Evolutionary conservation across 2,888 invertebrate genomes (phyloP).

Genomic region (Matsumyia berberina): DNA sequence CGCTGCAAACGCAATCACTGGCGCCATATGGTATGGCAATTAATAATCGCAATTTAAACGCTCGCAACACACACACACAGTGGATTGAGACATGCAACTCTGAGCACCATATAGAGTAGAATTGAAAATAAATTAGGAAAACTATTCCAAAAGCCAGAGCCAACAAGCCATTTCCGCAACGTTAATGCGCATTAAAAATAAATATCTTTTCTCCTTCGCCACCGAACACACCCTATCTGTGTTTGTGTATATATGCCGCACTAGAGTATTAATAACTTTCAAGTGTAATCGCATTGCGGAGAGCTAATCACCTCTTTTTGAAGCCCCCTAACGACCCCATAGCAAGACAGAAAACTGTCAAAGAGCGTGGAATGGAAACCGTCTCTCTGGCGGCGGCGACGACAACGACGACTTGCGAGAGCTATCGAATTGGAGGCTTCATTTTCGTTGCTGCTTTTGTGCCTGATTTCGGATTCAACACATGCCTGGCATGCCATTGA

Average conservation of each 20-base stretch:
- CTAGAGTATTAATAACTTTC: slow-evolving; percentile 75
- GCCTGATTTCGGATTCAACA: slow-evolving; percentile 58
- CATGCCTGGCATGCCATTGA: slow-evolving; percentile 52
- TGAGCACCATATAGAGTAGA: slow-evolving; percentile 13
- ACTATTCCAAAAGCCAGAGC: slow-evolving; percentile 54
- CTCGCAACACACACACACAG: slow-evolving; percentile 51
- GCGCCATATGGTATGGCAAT: slow-evolving; percentile 75
- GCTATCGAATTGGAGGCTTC: slow-evolving; percentile 18
- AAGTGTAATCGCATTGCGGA: slow-evolving; percentile 76
- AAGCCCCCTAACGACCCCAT: slow-evolving; percentile 76
- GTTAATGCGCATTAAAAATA: slow-evolving; percentile 76
- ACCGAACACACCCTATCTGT: slow-evolving; percentile 26
- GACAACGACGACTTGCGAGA: background rate
- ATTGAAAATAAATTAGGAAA: slow-evolving; percentile 74
- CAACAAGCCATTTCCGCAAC: slow-evolving; percentile 76
- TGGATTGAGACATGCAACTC: slow-evolving; percentile 60
- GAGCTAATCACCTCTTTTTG: slow-evolving; percentile 76
- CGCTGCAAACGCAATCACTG: slow-evolving; percentile 45
- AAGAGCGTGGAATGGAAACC: slow-evolving; percentile 48
- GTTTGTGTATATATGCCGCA: slow-evolving; percentile 11
- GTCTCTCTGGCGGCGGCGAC: background rate
- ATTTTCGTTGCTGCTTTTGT: slow-evolving; percentile 27
- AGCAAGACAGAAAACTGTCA: slow-evolving; percentile 71
- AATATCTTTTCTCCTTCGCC: slow-evolving; percentile 53
- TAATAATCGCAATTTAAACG: slow-evolving; percentile 75